A percentile compares a stretch with the other conserved stretches of the same genome.
phyloP scores from a whole-genome alignment of 1,140 invertebrate species.

The Lepidotrigona ventralis region DNA sequence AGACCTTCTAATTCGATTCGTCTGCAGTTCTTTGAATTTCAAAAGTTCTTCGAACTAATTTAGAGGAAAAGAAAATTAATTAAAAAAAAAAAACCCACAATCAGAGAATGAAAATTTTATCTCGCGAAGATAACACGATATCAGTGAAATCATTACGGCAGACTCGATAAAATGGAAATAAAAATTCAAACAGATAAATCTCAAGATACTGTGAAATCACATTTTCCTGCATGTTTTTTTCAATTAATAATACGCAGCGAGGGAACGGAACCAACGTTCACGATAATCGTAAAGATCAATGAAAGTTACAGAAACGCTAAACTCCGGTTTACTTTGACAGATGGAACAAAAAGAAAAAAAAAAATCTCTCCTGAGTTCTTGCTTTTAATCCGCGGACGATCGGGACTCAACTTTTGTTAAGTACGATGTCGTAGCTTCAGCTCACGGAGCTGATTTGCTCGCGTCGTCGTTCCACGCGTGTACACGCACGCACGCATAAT shows the following conservation, averaged over 20 bases:
- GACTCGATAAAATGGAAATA: neutral
- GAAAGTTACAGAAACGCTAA: neutral
- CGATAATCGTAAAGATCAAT: neutral
- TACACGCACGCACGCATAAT: constrained; percentile 11
- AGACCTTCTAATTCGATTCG: too few relatives aligned
- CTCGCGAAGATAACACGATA: neutral
- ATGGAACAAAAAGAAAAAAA: neutral
- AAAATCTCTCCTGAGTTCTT: neutral
- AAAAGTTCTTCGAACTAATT: neutral
- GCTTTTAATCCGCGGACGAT: constrained; percentile 25
- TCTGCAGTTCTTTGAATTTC: too few relatives aligned
- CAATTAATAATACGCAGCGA: neutral
- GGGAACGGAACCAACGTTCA: neutral
- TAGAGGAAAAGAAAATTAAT: neutral
- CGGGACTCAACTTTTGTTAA: constrained; percentile 34
- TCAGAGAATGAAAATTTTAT: neutral
- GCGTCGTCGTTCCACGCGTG: too few relatives aligned
- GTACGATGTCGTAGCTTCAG: constrained; percentile 12
- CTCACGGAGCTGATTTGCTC: neutral
- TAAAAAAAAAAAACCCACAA: neutral
- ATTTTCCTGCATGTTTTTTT: neutral
- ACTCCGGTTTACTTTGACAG: neutral
- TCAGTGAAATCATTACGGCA: neutral
- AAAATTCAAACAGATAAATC: neutral
- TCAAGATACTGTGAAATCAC: neutral